Evolutionary conservation across 2,797 vertebrate species (phyloP).

Genomic region (Steatocranus sp.): DNA sequence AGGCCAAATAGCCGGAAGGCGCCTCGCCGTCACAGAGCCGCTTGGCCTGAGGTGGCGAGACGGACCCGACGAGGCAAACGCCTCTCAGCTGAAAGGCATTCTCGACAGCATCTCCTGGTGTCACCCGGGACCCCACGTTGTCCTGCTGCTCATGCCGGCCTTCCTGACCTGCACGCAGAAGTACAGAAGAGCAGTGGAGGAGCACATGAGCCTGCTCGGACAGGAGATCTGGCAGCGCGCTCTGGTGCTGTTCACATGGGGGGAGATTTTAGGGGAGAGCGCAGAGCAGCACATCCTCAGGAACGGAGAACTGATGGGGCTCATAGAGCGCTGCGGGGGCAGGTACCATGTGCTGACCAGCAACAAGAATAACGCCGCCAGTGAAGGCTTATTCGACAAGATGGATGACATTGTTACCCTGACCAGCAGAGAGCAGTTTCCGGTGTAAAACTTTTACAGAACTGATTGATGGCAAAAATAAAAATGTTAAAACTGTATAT

Average conservation of each 20-base stretch:
- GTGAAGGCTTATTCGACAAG: slow-evolving; percentile 54
- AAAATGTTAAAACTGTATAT: not conserved
- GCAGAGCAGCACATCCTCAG: slow-evolving; percentile 68
- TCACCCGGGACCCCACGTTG: slow-evolving; percentile 46
- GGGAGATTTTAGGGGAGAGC: slow-evolving; percentile 66
- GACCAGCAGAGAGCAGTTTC: slow-evolving; percentile 11
- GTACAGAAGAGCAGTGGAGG: slow-evolving; percentile 59
- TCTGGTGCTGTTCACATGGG: slow-evolving; percentile 71
- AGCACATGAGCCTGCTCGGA: slow-evolving; percentile 49
- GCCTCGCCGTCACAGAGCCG: slow-evolving; percentile 48
- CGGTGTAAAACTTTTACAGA: not conserved
- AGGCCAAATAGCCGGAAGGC: slow-evolving; percentile 49
- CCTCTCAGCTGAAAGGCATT: slow-evolving; percentile 12
- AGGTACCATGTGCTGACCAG: slow-evolving; percentile 58
- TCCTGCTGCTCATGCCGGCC: slow-evolving; percentile 68
- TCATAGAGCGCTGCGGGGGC: slow-evolving; percentile 59
- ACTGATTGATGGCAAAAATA: not conserved
- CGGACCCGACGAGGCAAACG: not conserved
- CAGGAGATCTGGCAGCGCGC: slow-evolving; percentile 53
- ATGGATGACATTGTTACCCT: slow-evolving; percentile 48
- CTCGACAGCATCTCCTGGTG: slow-evolving; percentile 39
- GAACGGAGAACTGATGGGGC: slow-evolving; percentile 56
- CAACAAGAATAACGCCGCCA: slow-evolving; percentile 8
- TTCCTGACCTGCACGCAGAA: slow-evolving; percentile 65
- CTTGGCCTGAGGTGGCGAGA: slow-evolving; percentile 66